These are phyloP conservation scores for Drosophila asahinai DNA, from an alignment of 1,140 invertebrate genomes.

Conservation along the genomic window DNA sequence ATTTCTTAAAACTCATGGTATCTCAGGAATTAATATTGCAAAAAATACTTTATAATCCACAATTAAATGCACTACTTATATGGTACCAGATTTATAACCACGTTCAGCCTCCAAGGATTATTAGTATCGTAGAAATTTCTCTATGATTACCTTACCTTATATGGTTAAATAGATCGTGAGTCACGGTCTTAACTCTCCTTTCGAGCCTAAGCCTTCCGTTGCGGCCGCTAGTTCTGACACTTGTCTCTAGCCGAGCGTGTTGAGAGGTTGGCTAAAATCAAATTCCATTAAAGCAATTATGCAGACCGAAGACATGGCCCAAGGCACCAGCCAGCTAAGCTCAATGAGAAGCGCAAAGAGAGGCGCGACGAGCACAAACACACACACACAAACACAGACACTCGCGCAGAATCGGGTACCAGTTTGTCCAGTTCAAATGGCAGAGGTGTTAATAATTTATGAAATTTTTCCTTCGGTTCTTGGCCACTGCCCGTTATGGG, in stretches of 20 bases:
- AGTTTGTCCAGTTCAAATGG: slow-evolving; percentile 84
- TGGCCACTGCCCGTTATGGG: slow-evolving; percentile 37
- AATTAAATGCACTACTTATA: slow-evolving; percentile 10
- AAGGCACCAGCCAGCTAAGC: slow-evolving; percentile 32
- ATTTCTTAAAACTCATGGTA: neutral
- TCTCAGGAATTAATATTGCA: slow-evolving; percentile 1
- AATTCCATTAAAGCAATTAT: slow-evolving; percentile 83
- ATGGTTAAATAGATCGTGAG: slow-evolving; percentile 23
- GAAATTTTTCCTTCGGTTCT: slow-evolving; percentile 53
- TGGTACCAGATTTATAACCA: neutral
- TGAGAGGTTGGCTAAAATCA: slow-evolving; percentile 67
- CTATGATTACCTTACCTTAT: slow-evolving; percentile 2
- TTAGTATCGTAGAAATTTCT: neutral
- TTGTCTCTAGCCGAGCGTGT: slow-evolving; percentile 40
- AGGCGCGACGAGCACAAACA: slow-evolving; percentile 17
- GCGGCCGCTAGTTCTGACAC: slow-evolving; percentile 19
- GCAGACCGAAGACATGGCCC: slow-evolving; percentile 42
- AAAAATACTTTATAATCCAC: neutral
- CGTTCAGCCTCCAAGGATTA: slow-evolving; percentile 1
- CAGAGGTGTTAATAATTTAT: slow-evolving; percentile 84
- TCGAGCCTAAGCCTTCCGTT: slow-evolving; percentile 15
- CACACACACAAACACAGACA: neutral
- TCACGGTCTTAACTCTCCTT: slow-evolving; percentile 14
- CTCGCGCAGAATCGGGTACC: slow-evolving; percentile 36
- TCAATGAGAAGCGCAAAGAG: slow-evolving; percentile 62